Conservation (phyloP, 2,888 invertebrate genomes). For the Sycophila texana region DNA sequence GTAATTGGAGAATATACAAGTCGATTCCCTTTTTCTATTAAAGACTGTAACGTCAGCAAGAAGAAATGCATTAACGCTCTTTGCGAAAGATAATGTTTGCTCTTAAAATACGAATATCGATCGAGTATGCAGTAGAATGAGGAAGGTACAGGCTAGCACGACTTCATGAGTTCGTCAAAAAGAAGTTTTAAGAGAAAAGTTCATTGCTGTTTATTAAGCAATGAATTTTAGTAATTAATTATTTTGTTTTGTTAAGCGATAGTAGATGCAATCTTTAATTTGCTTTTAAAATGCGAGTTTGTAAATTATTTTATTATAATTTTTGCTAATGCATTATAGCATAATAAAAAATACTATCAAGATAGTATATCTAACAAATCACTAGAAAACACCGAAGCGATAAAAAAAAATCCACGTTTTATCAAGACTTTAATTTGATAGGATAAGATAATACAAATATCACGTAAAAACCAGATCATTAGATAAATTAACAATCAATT, state of each 20-base stretch:
- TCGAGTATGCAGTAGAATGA: constrained; percentile 8
- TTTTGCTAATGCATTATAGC: too few species aligned
- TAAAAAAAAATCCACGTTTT: background rate
- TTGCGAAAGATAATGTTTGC: constrained; percentile 38
- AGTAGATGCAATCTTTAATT: background rate
- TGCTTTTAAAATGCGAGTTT: background rate
- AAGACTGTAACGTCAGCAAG: background rate
- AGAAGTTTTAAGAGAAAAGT: background rate
- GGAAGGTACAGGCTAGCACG: constrained; percentile 22
- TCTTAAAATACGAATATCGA: constrained; percentile 51
- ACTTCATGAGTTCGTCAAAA: constrained; percentile 29
- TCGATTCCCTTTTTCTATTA: constrained; percentile 8
- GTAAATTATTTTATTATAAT: background rate
- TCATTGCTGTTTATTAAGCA: constrained; percentile 1
- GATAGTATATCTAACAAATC: too few species aligned
- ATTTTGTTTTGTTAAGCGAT: background rate
- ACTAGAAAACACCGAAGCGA: too few species aligned
- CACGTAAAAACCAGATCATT: too few species aligned
- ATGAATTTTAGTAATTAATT: background rate
- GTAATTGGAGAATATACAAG: background rate
- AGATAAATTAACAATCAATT: background rate
- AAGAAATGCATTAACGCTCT: constrained; percentile 36
- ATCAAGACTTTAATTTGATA: too few species aligned
- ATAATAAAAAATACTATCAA: too few species aligned
- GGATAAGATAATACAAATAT: too few species aligned